phyloP scores from a whole-genome alignment of 2,888 invertebrate species.

The Agonopterix heracliana region DNA sequence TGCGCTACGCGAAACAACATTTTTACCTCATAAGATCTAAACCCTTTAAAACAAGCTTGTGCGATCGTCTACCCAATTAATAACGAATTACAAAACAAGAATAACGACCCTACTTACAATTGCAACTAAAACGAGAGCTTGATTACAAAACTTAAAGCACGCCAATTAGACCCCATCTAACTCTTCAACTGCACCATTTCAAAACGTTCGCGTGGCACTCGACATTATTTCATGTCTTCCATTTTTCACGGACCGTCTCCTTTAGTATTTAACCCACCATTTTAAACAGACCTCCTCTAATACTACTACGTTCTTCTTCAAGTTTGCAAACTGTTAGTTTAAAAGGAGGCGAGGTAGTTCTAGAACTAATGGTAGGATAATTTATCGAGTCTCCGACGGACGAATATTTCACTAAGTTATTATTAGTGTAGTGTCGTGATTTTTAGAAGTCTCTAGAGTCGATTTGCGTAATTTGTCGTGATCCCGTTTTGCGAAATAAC shows the following conservation, averaged over 20 bases:
- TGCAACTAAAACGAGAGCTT: slow-evolving; percentile 6
- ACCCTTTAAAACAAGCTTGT: background rate
- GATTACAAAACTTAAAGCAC: slow-evolving; percentile 9
- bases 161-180: slow-evolving; percentile 13
- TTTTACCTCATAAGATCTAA: too few relatives aligned
- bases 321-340: background rate
- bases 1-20: too few relatives aligned
- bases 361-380: slow-evolving; percentile 14
- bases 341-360: slow-evolving; percentile 6
- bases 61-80: background rate
- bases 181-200: slow-evolving; percentile 11
- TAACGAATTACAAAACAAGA: background rate
- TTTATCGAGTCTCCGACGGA: slow-evolving; percentile 20
- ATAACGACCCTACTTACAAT: background rate
- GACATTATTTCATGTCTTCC: slow-evolving; percentile 22
- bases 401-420: slow-evolving; percentile 26
- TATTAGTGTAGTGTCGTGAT: slow-evolving; percentile 34
- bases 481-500: slow-evolving; percentile 27
- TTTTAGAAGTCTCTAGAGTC: slow-evolving; percentile 22
- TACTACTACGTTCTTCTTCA: background rate
- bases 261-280: slow-evolving; percentile 17
- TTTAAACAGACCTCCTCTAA: slow-evolving; percentile 12
- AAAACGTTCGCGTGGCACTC: slow-evolving; percentile 14
- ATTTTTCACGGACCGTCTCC: slow-evolving; percentile 30
- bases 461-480: slow-evolving; percentile 30